Base-by-base conservation (phyloP, 2,888 invertebrate genomes). In the Agonopterix subpropinquella region DNA sequence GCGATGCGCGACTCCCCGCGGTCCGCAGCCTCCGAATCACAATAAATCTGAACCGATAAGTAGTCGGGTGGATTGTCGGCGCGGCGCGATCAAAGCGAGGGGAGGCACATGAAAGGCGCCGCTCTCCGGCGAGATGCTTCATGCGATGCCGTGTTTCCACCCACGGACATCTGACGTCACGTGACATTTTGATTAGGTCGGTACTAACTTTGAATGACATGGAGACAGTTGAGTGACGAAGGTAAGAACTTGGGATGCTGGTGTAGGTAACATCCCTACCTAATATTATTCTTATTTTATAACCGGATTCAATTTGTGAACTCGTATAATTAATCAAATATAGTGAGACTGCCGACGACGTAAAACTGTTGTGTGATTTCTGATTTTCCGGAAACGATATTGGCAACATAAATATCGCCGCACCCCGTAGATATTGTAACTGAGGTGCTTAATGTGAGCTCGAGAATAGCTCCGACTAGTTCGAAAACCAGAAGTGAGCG, bases 41-140 rank as follows among this genome's bases (percentile, higher is more conserved):
- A 85, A 87, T 88, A 88, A 88, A 88, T 88, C 87, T 81, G 84
- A 82, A 73, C 80, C 86, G 87, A 88, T 88, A 88, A 88, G 87
- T 86, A 86, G 86, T 77, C 80, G 76, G 73, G 73, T 77, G 80
- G 85, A 82, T 85, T 78, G 87, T 80, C 84, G 87, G 85, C 76
- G 77, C 81, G 82, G 84, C 72, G 65, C 70, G 84, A 82, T 87
- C 87, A 88, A 88, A 87, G 84, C 69, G 67, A 73, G 69, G 77
- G 79, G 78, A 75, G 74, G 70, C 67, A 84, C 80, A 79, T 86
- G 76, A 87, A 87, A 86, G 77, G 67, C 69, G 78, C 86, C 65
- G 60, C 54, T 41, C 64, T 64, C 66, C 67, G 67, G 62, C 64
- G 62, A 73, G 73, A 73, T 73, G 44, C 44, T 15, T 36, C 41